Evolutionary conservation across 2,888 invertebrate genomes (phyloP).

Genomic region (Tanypteryx hageni): DNA sequence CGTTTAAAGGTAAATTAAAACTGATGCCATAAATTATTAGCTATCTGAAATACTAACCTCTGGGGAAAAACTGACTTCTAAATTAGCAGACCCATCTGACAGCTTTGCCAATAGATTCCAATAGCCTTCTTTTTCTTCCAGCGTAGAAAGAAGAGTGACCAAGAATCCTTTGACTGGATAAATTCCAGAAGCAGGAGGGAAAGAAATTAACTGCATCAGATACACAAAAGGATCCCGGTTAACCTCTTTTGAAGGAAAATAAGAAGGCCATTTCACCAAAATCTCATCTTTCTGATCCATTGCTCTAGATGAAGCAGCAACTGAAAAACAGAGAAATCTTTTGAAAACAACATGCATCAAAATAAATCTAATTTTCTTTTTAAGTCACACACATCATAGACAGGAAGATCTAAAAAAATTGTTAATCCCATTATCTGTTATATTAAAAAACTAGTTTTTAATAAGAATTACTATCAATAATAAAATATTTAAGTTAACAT

Average conservation of each 20-base stretch:
- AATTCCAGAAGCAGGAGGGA: constrained; percentile 72
- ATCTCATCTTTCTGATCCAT: not conserved
- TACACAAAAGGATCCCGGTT: constrained; percentile 75
- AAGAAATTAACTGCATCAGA: constrained; percentile 75
- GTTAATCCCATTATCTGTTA: too few relatives aligned
- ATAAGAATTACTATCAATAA: too few relatives aligned
- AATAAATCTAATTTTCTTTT: too few relatives aligned
- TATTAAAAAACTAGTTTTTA: too few relatives aligned
- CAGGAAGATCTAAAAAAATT: too few relatives aligned
- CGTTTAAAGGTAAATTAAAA: too few relatives aligned
- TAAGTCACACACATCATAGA: too few relatives aligned
- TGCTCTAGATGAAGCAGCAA: not conserved
- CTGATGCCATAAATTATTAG: not conserved
- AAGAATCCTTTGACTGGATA: constrained; percentile 80
- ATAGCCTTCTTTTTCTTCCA: constrained; percentile 77
- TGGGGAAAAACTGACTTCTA: constrained; percentile 79
- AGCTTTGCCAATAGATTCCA: constrained; percentile 80
- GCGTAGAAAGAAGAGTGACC: constrained; percentile 77
- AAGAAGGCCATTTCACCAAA: not conserved
- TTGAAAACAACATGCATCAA: too few relatives aligned
- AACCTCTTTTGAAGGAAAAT: constrained; percentile 69
- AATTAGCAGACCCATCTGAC: constrained; percentile 78
- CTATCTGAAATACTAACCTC: constrained; percentile 70
- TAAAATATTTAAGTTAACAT: too few relatives aligned
- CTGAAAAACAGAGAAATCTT: not conserved